Evolutionary conservation across 2,797 vertebrate genomes (phyloP).

Genomic region (Pipistrellus kuhlii): DNA sequence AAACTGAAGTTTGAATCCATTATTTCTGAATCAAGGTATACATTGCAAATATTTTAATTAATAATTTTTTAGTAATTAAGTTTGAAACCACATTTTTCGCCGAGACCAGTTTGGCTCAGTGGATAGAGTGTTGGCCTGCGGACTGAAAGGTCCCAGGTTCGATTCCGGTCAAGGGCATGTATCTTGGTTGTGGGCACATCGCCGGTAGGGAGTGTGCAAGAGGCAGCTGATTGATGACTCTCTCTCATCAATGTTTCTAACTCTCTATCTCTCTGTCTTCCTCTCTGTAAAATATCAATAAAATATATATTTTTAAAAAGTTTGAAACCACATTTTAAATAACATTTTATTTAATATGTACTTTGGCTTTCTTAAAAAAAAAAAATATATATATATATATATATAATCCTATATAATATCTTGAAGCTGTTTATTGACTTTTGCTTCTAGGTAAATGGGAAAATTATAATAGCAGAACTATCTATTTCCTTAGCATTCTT

Average conservation of each 20-base stretch:
- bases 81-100: conserved; percentile 25
- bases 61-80: conserved; percentile 47
- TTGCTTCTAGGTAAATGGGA: not conserved
- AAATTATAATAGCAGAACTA: not conserved
- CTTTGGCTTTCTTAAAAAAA: not conserved
- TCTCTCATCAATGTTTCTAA: too few species aligned
- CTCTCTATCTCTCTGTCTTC: too few species aligned
- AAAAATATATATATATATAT: too few species aligned
- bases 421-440: not conserved
- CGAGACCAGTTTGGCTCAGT: too few species aligned
- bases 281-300: too few species aligned
- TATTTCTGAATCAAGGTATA: conserved; percentile 86
- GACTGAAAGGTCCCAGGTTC: too few species aligned
- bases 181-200: too few species aligned
- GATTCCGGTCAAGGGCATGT: too few species aligned
- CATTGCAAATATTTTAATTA: conserved; percentile 31
- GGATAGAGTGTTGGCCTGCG: too few species aligned
- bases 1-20: conserved; percentile 87
- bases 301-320: not conserved
- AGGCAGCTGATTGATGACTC: too few species aligned
- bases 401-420: not conserved
- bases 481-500: not conserved
- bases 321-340: conserved; percentile 47
- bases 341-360: conserved; percentile 16
- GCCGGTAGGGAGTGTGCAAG: too few species aligned